A percentile compares a stretch with the other conserved stretches of the same genome.
Conservation (phyloP, 2,797 vertebrate genomes). For the Onychomys leucogaster region DNA sequence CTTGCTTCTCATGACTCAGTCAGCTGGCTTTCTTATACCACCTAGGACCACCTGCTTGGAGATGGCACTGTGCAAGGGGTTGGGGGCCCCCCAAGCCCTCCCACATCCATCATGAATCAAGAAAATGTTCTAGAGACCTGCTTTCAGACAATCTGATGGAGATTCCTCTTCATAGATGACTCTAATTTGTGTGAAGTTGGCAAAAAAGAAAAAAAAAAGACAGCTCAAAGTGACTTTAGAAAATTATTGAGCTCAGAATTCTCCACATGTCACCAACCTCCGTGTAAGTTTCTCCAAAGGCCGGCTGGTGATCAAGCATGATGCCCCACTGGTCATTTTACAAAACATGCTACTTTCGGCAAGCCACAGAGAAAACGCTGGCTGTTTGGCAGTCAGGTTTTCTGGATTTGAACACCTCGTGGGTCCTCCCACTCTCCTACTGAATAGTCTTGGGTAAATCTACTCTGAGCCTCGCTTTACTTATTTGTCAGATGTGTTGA, state of each 20-base stretch:
- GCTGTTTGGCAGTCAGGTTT: background rate
- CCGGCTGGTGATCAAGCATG: background rate
- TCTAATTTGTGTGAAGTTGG: background rate
- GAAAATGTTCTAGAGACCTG: background rate
- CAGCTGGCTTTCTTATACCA: too few species aligned
- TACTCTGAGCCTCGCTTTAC: background rate
- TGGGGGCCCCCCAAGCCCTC: background rate
- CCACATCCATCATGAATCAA: background rate
- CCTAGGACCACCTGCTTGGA: background rate
- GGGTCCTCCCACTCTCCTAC: background rate
- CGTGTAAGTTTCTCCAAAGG: background rate
- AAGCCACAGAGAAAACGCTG: rapidly evolving
- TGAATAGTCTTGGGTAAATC: background rate
- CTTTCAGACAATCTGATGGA: background rate
- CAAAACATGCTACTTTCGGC: background rate
- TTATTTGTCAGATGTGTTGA: background rate
- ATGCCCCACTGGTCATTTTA: background rate
- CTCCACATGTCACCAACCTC: background rate
- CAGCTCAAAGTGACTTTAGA: background rate
- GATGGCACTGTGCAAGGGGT: background rate
- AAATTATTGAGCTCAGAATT: background rate
- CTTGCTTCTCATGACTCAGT: background rate
- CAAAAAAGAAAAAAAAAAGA: too few species aligned
- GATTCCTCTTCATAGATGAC: background rate
- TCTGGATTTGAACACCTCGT: background rate